phyloP scores from a whole-genome alignment of 2,113 vertebrate species.

The Oncorhynchus mykiss region DNA sequence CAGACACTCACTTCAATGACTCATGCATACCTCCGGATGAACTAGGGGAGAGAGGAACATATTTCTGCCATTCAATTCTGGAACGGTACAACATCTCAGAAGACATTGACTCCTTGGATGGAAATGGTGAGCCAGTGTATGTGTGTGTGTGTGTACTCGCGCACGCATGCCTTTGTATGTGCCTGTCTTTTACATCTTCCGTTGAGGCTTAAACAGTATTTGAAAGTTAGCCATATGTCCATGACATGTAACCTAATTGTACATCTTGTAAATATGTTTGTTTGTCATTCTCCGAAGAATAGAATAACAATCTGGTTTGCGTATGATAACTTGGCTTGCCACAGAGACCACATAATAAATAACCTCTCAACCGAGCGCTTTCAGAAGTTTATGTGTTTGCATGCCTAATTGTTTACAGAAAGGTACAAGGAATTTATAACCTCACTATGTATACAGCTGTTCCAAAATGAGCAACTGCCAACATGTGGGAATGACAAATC shows the following conservation, averaged over 20 bases:
- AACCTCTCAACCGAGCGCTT: background rate
- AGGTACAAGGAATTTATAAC: background rate
- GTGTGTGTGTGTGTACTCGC: background rate
- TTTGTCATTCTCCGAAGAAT: background rate
- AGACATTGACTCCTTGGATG: background rate
- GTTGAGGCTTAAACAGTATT: background rate
- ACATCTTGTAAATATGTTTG: background rate
- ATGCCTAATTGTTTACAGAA: background rate
- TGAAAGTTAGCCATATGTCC: background rate
- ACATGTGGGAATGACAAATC: background rate
- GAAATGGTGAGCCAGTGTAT: background rate
- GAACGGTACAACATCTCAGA: background rate
- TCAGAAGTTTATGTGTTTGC: background rate
- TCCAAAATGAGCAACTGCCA: constrained; percentile 5
- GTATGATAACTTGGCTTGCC: background rate
- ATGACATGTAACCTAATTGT: background rate
- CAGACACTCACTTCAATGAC: background rate
- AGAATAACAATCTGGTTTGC: background rate
- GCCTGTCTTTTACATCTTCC: no score
- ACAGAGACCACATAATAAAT: background rate
- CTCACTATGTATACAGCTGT: background rate
- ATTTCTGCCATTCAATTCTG: background rate
- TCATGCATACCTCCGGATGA: background rate
- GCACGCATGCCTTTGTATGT: background rate
- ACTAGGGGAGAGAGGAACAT: background rate